phyloP scores from a whole-genome alignment of 2,113 vertebrate species.

The Pomatorhinus ruficollis region DNA sequence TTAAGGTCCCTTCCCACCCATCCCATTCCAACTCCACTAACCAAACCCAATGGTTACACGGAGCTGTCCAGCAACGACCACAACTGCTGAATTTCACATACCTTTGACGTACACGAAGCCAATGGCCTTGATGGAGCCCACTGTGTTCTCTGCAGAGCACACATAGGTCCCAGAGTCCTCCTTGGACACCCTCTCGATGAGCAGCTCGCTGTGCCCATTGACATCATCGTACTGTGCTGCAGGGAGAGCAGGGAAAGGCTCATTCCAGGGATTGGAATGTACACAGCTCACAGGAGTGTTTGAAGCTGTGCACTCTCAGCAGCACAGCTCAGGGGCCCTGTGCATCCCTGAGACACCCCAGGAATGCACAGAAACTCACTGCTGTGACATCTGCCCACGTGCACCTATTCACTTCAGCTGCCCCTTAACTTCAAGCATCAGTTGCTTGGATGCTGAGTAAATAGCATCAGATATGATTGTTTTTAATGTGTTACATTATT shows the following conservation, averaged over 20 bases:
- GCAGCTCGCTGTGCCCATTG: conserved; percentile 86
- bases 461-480: background rate
- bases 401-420: background rate
- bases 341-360: background rate
- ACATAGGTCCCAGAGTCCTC: conserved; percentile 91
- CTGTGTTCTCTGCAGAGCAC: conserved; percentile 88
- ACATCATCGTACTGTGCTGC: conserved; percentile 81
- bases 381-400: background rate
- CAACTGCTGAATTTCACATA: conserved; percentile 34
- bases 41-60: background rate
- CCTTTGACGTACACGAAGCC: conserved; percentile 94
- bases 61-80: background rate
- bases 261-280: background rate
- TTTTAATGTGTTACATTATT: background rate
- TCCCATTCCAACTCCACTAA: background rate
- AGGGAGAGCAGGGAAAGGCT: background rate
- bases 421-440: background rate
- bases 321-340: background rate
- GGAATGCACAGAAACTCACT: background rate
- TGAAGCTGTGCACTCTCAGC: background rate
- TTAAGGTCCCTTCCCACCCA: background rate
- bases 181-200: conserved; percentile 88
- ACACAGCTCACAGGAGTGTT: background rate
- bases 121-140: conserved; percentile 88
- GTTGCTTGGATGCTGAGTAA: background rate